A percentile compares a stretch with the other conserved stretches of the same genome.
These are phyloP conservation scores for Onychorhynchus coronatus DNA, from an alignment of 2,113 vertebrate species.

Conservation along the genomic window DNA sequence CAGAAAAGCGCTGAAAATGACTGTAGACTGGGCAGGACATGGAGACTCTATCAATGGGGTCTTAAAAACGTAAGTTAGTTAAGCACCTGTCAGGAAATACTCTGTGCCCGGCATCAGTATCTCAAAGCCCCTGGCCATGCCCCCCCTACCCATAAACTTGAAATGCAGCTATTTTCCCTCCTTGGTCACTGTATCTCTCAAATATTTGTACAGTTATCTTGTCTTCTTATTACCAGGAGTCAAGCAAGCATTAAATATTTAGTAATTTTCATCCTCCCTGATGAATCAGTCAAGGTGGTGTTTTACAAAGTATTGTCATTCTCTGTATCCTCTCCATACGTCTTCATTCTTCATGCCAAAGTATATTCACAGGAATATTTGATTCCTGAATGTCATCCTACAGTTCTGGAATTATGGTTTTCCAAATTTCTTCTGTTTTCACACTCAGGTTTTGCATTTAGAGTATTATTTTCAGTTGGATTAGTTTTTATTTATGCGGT, in stretches of 20 bases:
- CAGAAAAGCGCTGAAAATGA: background rate
- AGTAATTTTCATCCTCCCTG: background rate
- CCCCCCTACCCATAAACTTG: background rate
- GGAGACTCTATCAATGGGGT: background rate
- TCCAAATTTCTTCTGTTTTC: background rate
- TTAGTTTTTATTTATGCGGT: background rate
- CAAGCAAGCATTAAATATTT: background rate
- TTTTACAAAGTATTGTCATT: background rate
- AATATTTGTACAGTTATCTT: background rate
- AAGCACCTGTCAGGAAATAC: background rate
- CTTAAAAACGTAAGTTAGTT: background rate
- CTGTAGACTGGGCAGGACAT: background rate
- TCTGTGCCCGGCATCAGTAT: background rate
- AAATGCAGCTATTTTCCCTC: background rate
- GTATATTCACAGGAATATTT: background rate
- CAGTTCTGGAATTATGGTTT: background rate
- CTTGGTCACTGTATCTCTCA: background rate
- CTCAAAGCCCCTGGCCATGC: background rate
- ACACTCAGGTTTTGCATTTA: background rate
- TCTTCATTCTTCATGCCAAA: background rate
- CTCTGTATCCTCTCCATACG: background rate
- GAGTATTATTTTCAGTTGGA: background rate
- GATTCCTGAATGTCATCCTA: background rate
- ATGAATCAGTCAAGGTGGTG: background rate
- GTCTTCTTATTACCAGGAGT: background rate